Evolutionary conservation across 2,797 vertebrate species (phyloP), one percentile per base, ranked within the genome.

Genomic region (Pyrocephalus nanus): DNA sequence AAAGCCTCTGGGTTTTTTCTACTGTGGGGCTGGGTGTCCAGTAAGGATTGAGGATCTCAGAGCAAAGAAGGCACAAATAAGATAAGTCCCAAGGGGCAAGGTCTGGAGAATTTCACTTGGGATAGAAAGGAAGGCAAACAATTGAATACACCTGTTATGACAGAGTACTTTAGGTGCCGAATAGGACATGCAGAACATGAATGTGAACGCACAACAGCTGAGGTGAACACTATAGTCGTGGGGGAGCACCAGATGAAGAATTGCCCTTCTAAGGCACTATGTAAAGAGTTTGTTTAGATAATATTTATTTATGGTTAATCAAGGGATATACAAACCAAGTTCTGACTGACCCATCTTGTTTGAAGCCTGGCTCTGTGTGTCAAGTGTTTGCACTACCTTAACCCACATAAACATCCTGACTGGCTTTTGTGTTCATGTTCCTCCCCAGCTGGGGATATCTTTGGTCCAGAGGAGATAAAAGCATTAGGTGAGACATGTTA

Each of bases 151-250:
- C 3, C 11, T 43, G 11, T 36, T 71, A 16, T 15, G 45, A 32
- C 16, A 30, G 60, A 82, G 25, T 38, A 38, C 12, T 77, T 55
- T 5, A 47, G 18, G 50, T 57, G 14, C 12, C 16, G 22, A 77
- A 27, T 6, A 62, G 50, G 30, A 40, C 50, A 23, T 1, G 0
- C 4, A 19, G 22, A 12, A 42, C 42, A 42, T 42, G 18, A 57
- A 11, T 30, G 34, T 0, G 2, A 38, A 43, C 48, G 27, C 7
- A 26, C 14, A 30, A 0, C 4, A 58, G 26, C 50, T 66, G 62
- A 43, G 18, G 8, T 40, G 61, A 55, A 2, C 21, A 3, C 5
- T 9, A 14, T 11, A 16, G 19, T 6, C 6, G 5, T 53, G 20
- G 29, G 25, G 8, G 5, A 77, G 38, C 12, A 45, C 2, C 13